Base-by-base conservation (phyloP, 92 coral and sea anemone species). In the Siderastrea siderea region DNA sequence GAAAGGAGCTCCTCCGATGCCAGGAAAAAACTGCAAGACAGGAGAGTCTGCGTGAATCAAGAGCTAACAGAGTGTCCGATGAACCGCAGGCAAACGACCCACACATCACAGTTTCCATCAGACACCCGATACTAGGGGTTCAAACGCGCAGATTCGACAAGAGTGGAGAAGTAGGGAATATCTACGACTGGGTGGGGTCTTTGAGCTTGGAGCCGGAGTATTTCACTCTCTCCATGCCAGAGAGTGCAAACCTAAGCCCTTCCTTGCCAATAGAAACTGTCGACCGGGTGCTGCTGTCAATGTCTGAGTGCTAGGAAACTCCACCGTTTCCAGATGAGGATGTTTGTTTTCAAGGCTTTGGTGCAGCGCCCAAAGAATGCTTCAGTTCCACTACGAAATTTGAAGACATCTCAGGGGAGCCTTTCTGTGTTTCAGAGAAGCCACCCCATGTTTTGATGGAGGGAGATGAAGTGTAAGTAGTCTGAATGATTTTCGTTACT, bases 171-270 rank as follows among this genome's bases (percentile, higher is more conserved):
- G 84, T 79, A 66, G 74, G 76, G 15, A 63, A 13, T 44, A 79
- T 79, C 75, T 79, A 79, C 50, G 84, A 79, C 84, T 79, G 84
- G 84, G 84, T 66, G 54, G 78, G 87, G 10, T 83, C 87, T 3
- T 59, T 68, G 19, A 68, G 77, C 65, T 57, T 83, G 58, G 71
- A 47, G 1, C 87, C 69, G 1, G 81, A 83, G 81, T 5, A 83
- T 83, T 83, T 83, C 7, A 71, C 81, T 43, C 87, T 83, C 47
- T 83, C 87, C 16, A 83, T 48, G 55, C 55, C 44, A 19, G 87
- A 38, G 7, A 15, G 2, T n/a, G 11, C 81, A 46, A 47, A 83
- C 81, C 70, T 83, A 6, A 43, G 48, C 68, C 81, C 74, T n/a
- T 9, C 53, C n/a, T 60, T 71, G 87, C 85, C 77, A 5, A 66